phyloP scores from a whole-genome alignment of 2,797 vertebrate species.

The Somateria mollissima region DNA sequence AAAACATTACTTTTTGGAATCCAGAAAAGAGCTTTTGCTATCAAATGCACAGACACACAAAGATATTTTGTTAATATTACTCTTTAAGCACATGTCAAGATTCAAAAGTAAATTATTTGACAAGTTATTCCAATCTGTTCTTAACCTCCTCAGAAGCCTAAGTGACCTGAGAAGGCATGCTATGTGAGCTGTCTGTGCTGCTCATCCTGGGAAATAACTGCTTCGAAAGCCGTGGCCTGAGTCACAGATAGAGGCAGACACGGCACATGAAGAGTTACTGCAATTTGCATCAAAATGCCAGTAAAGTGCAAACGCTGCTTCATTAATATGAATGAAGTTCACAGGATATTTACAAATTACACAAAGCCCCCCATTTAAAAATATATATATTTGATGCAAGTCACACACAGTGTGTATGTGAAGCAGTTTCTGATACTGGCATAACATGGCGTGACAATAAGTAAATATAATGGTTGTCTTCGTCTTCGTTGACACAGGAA shows the following conservation, averaged over 20 bases:
- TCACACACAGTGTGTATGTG: slow-evolving; percentile 39
- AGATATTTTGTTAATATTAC: not conserved
- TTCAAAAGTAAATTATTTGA: not conserved
- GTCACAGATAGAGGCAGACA: not conserved
- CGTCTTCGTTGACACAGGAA: not conserved
- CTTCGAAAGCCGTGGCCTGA: not conserved
- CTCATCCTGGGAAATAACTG: not conserved
- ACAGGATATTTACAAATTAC: slow-evolving; percentile 60
- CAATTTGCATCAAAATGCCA: slow-evolving; percentile 41
- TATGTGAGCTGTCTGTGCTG: not conserved
- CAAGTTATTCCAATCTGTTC: not conserved
- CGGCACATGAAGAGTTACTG: slow-evolving; percentile 7
- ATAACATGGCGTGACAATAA: slow-evolving; percentile 5
- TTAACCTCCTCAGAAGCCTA: not conserved
- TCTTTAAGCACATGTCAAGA: not conserved
- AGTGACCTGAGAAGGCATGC: not conserved
- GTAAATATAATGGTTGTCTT: slow-evolving; percentile 54
- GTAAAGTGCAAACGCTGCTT: slow-evolving; percentile 20
- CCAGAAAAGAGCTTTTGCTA: not conserved
- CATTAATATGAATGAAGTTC: slow-evolving; percentile 65
- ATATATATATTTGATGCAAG: slow-evolving; percentile 61
- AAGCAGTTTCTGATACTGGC: slow-evolving; percentile 44
- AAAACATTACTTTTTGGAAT: not conserved
- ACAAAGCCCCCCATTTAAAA: slow-evolving; percentile 47
- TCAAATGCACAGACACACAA: not conserved